Conservation (phyloP, 2,113 vertebrate genomes). For the Psilopogon haemacephalus region DNA sequence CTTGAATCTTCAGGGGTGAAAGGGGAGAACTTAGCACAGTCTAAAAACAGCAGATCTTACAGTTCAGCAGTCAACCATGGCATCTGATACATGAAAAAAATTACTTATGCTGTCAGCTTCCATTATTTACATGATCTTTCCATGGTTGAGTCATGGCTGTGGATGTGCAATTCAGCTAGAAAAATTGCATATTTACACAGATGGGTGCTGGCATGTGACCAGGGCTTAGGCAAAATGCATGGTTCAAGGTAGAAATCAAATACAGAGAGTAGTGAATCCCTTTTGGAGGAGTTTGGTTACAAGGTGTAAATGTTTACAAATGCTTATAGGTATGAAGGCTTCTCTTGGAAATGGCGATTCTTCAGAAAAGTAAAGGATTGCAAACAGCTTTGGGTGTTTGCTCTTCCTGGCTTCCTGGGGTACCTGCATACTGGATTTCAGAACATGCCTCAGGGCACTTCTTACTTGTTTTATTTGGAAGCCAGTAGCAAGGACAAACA, state of each 20-base stretch:
- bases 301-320: background rate
- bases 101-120: conserved; percentile 75
- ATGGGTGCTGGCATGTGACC: conserved; percentile 70
- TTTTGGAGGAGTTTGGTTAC: background rate
- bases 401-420: background rate
- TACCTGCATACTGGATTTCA: background rate
- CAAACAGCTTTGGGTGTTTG: background rate
- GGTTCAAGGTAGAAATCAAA: conserved; percentile 35
- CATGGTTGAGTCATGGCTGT: conserved; percentile 51
- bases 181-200: conserved; percentile 70
- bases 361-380: background rate
- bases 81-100: conserved; percentile 71
- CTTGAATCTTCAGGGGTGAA: conserved; percentile 52
- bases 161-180: conserved; percentile 69
- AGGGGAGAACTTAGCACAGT: conserved; percentile 56
- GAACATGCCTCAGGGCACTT: background rate
- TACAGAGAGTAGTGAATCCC: background rate
- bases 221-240: conserved; percentile 7
- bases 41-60: conserved; percentile 72
- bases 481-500: background rate
- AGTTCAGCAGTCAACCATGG: conserved; percentile 71
- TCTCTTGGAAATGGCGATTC: background rate
- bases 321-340: background rate
- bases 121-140: conserved; percentile 76
- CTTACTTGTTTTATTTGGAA: background rate